Evolutionary conservation across 2,888 invertebrate genomes (phyloP).

Genomic region (Nemoura dubitans): DNA sequence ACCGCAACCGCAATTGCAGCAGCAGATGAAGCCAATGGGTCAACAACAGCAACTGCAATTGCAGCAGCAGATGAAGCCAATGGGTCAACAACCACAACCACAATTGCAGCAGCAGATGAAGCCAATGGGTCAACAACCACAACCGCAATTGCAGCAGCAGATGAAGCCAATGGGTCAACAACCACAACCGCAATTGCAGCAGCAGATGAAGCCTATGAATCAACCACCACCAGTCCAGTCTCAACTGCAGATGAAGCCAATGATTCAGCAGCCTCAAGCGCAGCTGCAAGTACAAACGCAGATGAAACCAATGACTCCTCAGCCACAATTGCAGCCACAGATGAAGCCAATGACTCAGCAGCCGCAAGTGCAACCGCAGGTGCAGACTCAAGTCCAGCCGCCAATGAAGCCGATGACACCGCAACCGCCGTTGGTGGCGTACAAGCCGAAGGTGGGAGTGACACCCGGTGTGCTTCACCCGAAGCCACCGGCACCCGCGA

Average conservation of each 20-base stretch:
- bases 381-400: no score
- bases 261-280: neutral
- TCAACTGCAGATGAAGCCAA: neutral
- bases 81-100: no score
- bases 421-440: neutral
- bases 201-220: neutral
- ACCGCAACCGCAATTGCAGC: no score
- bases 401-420: neutral
- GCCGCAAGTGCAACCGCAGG: neutral
- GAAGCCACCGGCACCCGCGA: constrained; percentile 14
- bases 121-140: no score
- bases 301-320: no score
- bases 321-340: no score
- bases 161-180: neutral
- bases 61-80: no score
- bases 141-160: no score
- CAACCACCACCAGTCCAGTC: no score
- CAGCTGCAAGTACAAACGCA: neutral
- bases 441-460: constrained; percentile 37
- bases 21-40: neutral
- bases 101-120: no score
- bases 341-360: neutral
- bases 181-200: neutral
- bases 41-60: neutral
- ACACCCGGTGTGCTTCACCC: constrained; percentile 25